phyloP scores from a whole-genome alignment of 1,140 invertebrate genomes.

The Musca vetustissima region DNA sequence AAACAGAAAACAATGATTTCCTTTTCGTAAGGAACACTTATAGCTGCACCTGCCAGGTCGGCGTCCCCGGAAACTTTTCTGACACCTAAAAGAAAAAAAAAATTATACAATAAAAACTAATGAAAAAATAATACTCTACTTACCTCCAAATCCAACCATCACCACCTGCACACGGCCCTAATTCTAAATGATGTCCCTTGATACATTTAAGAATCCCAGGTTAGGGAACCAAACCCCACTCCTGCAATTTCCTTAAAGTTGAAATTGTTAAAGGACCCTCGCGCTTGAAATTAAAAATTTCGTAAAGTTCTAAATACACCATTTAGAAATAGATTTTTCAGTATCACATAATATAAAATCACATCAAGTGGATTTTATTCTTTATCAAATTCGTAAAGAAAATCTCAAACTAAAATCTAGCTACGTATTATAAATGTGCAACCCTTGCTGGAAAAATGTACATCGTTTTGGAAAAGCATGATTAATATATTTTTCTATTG shows the following conservation, averaged over 20 bases:
- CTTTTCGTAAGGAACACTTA: neutral
- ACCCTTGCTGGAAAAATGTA: no score
- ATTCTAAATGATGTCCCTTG: neutral
- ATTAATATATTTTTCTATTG: no score
- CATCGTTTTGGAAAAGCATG: no score
- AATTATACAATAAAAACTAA: neutral
- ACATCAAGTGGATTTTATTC: no score
- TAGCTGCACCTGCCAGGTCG: neutral
- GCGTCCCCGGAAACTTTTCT: neutral
- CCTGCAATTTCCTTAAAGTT: neutral
- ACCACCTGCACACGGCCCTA: neutral
- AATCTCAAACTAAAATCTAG: no score
- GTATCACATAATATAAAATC: no score
- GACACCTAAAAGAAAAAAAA: neutral
- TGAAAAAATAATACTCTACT: neutral
- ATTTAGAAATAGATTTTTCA: no score
- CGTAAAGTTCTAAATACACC: no score
- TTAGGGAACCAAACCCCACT: neutral
- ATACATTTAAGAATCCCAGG: neutral
- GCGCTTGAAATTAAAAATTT: neutral
- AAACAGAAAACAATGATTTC: no score
- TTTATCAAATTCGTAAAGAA: no score
- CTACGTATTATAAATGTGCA: no score
- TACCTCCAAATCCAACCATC: neutral
- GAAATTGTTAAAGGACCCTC: neutral